These are phyloP conservation scores for Epinephelus lanceolatus DNA, from an alignment of 2,113 vertebrate genomes.

Conservation along the genomic window DNA sequence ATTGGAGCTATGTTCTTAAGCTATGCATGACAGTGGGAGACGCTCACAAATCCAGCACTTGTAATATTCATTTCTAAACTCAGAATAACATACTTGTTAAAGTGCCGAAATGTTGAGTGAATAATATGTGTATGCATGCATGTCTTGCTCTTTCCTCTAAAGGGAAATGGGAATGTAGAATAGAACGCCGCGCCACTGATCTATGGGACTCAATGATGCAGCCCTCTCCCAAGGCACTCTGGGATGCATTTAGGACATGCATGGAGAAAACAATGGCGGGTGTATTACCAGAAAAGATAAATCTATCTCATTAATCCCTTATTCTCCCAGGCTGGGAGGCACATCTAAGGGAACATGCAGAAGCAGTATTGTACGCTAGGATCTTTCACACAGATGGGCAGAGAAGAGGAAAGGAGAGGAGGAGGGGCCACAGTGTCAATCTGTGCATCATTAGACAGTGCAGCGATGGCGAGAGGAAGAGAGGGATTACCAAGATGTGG, in stretches of 20 bases:
- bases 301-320: conserved; percentile 87
- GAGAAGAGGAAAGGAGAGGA: conserved; percentile 49
- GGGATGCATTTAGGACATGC: conserved; percentile 79
- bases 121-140: conserved; percentile 40
- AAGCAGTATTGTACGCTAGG: conserved; percentile 71
- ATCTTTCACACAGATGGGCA: conserved; percentile 81
- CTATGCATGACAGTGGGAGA: not conserved
- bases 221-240: conserved; percentile 76
- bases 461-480: conserved; percentile 69
- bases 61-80: conserved; percentile 14
- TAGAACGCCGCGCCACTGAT: conserved; percentile 66
- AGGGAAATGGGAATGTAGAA: conserved; percentile 59
- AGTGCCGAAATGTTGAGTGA: conserved; percentile 41
- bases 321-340: conserved; percentile 80
- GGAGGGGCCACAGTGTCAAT: conserved; percentile 76
- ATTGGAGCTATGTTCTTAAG: not conserved
- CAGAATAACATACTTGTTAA: conserved; percentile 30
- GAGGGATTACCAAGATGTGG: conserved; percentile 75
- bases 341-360: conserved; percentile 78
- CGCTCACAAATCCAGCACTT: not conserved
- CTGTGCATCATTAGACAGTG: conserved; percentile 83
- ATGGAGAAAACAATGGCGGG: conserved; percentile 80
- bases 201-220: conserved; percentile 76
- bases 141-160: conserved; percentile 27
- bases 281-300: conserved; percentile 84